Evolutionary conservation across 1,140 invertebrate genomes (phyloP).

Genomic region (Listronotus oregonensis): DNA sequence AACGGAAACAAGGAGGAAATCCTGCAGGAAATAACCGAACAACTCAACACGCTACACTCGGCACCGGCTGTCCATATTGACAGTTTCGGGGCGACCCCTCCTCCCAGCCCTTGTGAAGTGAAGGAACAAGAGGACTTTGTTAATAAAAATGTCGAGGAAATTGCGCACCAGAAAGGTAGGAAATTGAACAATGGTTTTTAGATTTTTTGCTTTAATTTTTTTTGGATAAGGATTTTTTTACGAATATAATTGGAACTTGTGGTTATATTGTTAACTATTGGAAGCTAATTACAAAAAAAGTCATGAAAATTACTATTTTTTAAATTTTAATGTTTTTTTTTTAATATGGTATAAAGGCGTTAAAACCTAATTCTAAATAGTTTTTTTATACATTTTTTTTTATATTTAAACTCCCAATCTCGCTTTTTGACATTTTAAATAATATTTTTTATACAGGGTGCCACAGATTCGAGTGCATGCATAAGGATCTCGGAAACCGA

Average conservation of each 20-base stretch:
- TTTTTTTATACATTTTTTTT: too few relatives aligned
- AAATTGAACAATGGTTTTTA: conserved; percentile 4
- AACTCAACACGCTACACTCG: conserved; percentile 45
- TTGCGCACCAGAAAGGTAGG: conserved; percentile 25
- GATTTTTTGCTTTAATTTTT: conserved; percentile 3
- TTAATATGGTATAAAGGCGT: too few relatives aligned
- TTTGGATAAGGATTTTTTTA: conserved; percentile 15
- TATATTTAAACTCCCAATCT: too few relatives aligned
- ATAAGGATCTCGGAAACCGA: too few relatives aligned
- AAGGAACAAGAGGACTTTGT: conserved; percentile 25
- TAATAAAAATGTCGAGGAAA: conserved; percentile 27
- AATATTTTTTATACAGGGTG: too few relatives aligned
- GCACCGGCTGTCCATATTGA: conserved; percentile 33
- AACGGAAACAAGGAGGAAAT: conserved; percentile 45
- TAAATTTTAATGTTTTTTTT: too few relatives aligned
- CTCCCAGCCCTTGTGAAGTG: conserved; percentile 51
- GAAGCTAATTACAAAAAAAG: too few relatives aligned
- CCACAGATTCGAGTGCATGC: too few relatives aligned
- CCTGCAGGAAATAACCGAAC: conserved; percentile 49
- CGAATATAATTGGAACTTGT: background rate
- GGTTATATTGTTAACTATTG: too few relatives aligned
- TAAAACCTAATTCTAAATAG: too few relatives aligned
- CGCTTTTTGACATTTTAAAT: too few relatives aligned
- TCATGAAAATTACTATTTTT: too few relatives aligned
- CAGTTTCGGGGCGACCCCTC: conserved; percentile 46